Base-by-base conservation (phyloP, 2,888 invertebrate genomes). In the Stictocephala bisonia region DNA sequence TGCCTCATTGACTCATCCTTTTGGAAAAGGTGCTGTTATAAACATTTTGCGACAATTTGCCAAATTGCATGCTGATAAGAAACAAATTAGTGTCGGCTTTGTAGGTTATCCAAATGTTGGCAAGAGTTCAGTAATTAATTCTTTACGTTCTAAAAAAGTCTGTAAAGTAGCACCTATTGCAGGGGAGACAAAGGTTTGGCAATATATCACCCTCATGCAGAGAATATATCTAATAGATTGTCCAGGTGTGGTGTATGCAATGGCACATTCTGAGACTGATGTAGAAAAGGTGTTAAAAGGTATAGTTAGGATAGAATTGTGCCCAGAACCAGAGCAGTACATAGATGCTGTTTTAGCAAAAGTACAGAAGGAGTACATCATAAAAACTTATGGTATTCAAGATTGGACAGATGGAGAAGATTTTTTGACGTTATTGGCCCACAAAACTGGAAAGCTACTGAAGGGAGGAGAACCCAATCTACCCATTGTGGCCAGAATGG, bases 31-130 rank as follows among this genome's bases (percentile, higher is more conserved):
- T 15, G 95, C 98, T 0, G 87, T 99, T 3, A 99, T 99, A 71
- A 97, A 97, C 85, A 86, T 99, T 31, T 86, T 99, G 48, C 88
- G 99, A 22, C 99, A 99, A 83, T 95, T 99, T 86, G 94, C 90
- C 0, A 97, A 97, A 85, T 86, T 99, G 13, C 99, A 99, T 82
- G 87, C 92, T 74, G 99, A 99, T 83, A 97, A 97, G 82, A 97
- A 97, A 82, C 99, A 99, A 86, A 99, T 99, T 74, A 97, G 97
- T 83, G 96, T 99, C 60, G 99, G 99, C 0, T 93, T 99, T 79
- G 97, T 99, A 83, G 99, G 99, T 0, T 99, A 99, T 84, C 99
- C 99, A 1, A 99, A 99, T 86, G 96, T 96, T 3, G 99, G 99
- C 0, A 99, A 99, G 85, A 98, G 97, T 76, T 99, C 99, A 0